phyloP scores from a whole-genome alignment of 2,797 vertebrate genomes.

The Cryptoprocta ferox region DNA sequence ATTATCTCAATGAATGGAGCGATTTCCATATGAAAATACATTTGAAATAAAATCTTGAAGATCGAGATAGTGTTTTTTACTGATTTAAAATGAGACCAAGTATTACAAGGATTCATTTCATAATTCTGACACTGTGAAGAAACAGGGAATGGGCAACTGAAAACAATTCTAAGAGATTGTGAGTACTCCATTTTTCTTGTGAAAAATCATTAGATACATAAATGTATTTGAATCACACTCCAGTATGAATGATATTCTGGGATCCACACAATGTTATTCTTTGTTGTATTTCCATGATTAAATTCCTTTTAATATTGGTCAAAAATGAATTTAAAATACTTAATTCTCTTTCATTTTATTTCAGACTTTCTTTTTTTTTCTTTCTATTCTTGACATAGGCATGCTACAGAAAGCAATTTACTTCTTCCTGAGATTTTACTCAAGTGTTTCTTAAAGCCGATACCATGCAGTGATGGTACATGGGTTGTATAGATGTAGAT shows the following conservation, averaged over 20 bases:
- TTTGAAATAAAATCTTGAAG: slow-evolving; percentile 75
- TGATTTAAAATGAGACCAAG: slow-evolving; percentile 79
- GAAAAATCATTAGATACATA: neutral
- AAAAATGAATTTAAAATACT: slow-evolving; percentile 15
- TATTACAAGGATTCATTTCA: slow-evolving; percentile 73
- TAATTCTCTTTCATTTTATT: slow-evolving; percentile 19
- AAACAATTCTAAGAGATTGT: neutral
- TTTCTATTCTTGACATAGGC: neutral
- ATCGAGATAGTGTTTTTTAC: slow-evolving; percentile 72
- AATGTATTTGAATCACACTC: neutral
- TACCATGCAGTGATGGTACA: neutral
- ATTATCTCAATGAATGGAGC: slow-evolving; percentile 79
- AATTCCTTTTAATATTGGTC: neutral
- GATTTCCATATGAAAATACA: slow-evolving; percentile 77
- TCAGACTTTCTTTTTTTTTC: neutral
- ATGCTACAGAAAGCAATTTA: neutral
- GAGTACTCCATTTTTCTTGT: neutral
- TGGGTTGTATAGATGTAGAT: neutral
- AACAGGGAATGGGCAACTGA: neutral
- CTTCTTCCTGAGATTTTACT: neutral
- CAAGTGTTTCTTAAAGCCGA: neutral
- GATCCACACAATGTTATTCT: neutral
- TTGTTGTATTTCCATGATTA: neutral
- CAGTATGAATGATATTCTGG: neutral
- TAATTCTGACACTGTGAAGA: slow-evolving; percentile 69